These are phyloP conservation scores for Malurus alboscapulatus DNA, from an alignment of 2,113 vertebrate genomes.

Conservation along the genomic window DNA sequence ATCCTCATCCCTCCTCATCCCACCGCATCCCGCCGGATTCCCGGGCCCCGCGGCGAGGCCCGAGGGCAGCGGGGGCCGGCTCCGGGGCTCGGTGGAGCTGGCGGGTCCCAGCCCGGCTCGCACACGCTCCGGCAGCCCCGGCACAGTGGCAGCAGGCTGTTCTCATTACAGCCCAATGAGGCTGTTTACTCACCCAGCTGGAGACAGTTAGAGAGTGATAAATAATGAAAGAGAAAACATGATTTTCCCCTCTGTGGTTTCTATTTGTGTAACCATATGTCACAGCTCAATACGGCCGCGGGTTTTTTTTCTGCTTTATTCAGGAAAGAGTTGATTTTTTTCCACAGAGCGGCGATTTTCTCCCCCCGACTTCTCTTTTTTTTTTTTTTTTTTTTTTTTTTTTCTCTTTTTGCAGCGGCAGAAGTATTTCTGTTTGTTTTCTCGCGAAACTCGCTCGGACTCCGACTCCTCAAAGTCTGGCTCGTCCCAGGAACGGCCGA, in stretches of 20 bases:
- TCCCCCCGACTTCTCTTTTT: neutral
- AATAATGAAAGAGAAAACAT: constrained; percentile 87
- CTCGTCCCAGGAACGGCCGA: neutral
- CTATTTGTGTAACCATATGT: constrained; percentile 84
- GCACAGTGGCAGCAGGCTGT: constrained; percentile 81
- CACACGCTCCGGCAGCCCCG: constrained; percentile 57
- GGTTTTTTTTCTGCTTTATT: constrained; percentile 62
- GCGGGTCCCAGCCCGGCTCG: neutral
- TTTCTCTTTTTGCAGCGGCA: neutral
- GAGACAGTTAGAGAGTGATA: constrained; percentile 85
- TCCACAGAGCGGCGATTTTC: constrained; percentile 60
- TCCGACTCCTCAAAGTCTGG: constrained; percentile 27
- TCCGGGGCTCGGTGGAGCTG: neutral
- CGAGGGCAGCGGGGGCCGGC: neutral
- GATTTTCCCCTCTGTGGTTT: constrained; percentile 84
- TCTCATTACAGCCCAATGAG: constrained; percentile 89
- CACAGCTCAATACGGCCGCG: constrained; percentile 75
- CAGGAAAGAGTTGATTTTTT: constrained; percentile 76
- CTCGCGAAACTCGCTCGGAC: neutral
- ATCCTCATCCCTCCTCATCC: fast-evolving
- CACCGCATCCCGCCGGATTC: fast-evolving
- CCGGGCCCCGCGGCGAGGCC: neutral
- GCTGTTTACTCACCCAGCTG: constrained; percentile 94
- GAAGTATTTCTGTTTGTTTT: constrained; percentile 50
- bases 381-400: neutral